These are phyloP conservation scores for Zeuzera pyrina DNA, from an alignment of 2,888 invertebrate species.

Conservation along the genomic window DNA sequence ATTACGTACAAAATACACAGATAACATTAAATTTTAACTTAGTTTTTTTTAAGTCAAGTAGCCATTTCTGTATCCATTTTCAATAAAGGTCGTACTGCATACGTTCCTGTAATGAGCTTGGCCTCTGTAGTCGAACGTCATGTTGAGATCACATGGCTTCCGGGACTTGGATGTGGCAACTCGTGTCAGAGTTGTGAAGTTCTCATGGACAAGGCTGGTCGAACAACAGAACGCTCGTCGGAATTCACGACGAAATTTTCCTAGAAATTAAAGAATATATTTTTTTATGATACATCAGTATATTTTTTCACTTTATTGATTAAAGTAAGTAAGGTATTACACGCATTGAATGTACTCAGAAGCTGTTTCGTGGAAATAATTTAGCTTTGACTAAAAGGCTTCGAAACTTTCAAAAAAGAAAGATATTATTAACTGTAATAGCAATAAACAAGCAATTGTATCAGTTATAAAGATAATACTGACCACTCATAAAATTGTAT, in stretches of 20 bases:
- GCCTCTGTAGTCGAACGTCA: constrained; percentile 11
- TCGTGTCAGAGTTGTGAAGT: constrained; percentile 39
- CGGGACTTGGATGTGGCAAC: constrained; percentile 35
- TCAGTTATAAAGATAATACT: constrained; percentile 52
- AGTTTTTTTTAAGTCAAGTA: constrained; percentile 12
- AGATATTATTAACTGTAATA: too few species aligned
- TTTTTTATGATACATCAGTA: too few species aligned
- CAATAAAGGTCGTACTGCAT: constrained; percentile 28
- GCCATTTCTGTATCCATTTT: constrained; percentile 21
- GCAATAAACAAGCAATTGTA: too few species aligned
- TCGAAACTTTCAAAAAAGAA: too few species aligned
- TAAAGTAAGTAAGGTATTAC: too few species aligned
- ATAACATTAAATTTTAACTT: too few species aligned
- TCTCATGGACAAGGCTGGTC: constrained; percentile 23
- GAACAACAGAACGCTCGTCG: constrained; percentile 69
- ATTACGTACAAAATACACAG: too few species aligned
- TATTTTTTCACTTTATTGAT: too few species aligned
- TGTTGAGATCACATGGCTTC: constrained; percentile 17
- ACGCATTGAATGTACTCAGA: too few species aligned
- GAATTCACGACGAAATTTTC: constrained; percentile 81
- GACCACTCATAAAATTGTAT: constrained; percentile 97
- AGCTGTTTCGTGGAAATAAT: too few species aligned
- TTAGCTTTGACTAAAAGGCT: too few species aligned
- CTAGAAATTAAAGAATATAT: constrained; percentile 50
- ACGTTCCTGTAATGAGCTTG: constrained; percentile 18